A percentile compares a stretch with the other conserved stretches of the same genome.
Evolutionary conservation across 2,113 vertebrate genomes (phyloP).

Genomic region (Columbina picui): DNA sequence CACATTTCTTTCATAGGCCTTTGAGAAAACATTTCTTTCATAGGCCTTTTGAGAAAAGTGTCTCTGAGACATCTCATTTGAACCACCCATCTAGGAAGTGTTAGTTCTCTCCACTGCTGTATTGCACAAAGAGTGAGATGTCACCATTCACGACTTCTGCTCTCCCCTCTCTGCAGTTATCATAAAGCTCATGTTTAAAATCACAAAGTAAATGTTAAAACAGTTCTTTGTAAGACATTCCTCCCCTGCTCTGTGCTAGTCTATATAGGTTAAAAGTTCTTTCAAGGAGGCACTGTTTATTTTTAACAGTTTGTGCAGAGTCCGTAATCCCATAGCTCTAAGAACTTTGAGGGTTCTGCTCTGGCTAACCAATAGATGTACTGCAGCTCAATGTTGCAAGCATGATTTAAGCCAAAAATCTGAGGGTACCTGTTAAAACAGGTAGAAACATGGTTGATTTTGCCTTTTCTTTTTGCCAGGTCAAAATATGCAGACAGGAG

Average conservation of each 20-base stretch:
- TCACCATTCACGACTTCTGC: not conserved
- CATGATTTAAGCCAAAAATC: not conserved
- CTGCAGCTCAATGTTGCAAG: not conserved
- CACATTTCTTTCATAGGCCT: not conserved
- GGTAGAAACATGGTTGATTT: not conserved
- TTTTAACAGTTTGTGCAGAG: not conserved
- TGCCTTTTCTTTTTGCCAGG: not conserved
- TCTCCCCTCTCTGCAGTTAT: not conserved
- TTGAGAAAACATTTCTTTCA: not conserved
- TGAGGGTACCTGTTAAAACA: not conserved
- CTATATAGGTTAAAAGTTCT: not conserved
- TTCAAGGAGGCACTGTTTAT: not conserved
- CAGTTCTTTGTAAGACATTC: not conserved
- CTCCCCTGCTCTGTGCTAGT: not conserved
- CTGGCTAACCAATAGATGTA: not conserved
- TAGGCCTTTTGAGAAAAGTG: not conserved
- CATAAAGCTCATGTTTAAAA: not conserved
- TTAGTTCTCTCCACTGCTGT: not conserved
- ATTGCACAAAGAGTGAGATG: not conserved
- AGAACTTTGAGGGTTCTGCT: not conserved
- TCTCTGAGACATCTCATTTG: not conserved
- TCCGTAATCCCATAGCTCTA: not conserved
- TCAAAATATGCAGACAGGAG: not conserved
- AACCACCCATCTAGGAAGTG: not conserved
- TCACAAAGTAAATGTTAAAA: not conserved